A percentile compares a stretch with the other conserved stretches of the same genome.
Evolutionary conservation across 2,888 invertebrate species (phyloP).

Genomic region (Tineola bisselliella): DNA sequence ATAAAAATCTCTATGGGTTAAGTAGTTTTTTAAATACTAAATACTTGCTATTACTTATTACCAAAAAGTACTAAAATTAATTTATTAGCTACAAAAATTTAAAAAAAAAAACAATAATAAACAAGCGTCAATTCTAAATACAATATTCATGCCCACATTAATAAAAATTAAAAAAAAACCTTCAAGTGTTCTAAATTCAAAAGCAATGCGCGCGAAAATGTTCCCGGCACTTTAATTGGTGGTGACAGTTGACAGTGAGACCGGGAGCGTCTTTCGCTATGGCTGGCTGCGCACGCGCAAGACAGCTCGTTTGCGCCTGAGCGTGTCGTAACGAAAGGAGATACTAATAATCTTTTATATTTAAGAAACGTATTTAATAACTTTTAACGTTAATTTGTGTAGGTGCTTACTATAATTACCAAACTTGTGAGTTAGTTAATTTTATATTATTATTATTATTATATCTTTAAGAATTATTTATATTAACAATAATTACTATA

Average conservation of each 20-base stretch:
- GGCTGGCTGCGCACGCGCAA: slow-evolving; percentile 31
- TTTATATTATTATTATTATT: too few species aligned
- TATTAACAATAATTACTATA: too few species aligned
- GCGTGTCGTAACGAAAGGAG: slow-evolving; percentile 42
- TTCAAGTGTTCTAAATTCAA: slow-evolving; percentile 47
- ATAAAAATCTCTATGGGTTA: too few species aligned
- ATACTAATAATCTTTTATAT: slow-evolving; percentile 27
- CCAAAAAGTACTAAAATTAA: too few species aligned
- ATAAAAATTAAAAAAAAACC: slow-evolving; percentile 12
- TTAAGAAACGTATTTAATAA: background rate
- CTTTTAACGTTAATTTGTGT: too few species aligned
- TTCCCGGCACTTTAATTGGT: slow-evolving; percentile 58
- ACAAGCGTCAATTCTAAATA: background rate
- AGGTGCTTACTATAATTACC: too few species aligned
- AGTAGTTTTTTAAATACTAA: too few species aligned
- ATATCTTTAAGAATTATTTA: too few species aligned
- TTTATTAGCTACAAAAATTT: too few species aligned
- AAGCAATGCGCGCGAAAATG: slow-evolving; percentile 42
- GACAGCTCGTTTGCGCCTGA: slow-evolving; percentile 46
- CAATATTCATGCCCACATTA: background rate
- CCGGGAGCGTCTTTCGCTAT: slow-evolving; percentile 15
- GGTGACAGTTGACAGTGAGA: slow-evolving; percentile 47
- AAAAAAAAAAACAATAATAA: background rate
- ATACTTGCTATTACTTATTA: too few species aligned
- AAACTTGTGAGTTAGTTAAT: background rate